Percentiles rank a stretch among this genome's conserved stretches.
These are phyloP conservation scores for Agrenia bidenticulata DNA, from an alignment of 2,888 invertebrate genomes.

Conservation along the genomic window DNA sequence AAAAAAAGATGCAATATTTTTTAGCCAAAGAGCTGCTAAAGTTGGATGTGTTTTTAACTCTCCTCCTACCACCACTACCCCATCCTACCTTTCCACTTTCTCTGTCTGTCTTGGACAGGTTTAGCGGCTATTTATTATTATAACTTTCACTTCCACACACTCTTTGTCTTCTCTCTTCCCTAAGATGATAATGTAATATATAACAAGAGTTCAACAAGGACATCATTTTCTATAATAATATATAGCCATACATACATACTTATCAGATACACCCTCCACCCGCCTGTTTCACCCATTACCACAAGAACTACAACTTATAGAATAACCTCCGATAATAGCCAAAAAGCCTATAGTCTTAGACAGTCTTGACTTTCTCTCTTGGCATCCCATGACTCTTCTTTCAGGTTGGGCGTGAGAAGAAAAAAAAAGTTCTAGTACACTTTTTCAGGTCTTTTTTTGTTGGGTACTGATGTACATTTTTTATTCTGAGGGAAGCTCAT, in stretches of 20 bases:
- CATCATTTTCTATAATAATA: background rate
- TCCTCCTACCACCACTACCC: background rate
- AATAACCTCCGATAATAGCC: no score
- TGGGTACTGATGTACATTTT: background rate
- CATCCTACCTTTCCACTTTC: background rate
- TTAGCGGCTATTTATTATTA: constrained; percentile 20
- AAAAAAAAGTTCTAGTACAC: background rate
- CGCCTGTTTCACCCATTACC: background rate
- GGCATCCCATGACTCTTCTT: constrained; percentile 5
- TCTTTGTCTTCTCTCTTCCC: background rate
- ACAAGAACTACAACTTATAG: background rate
- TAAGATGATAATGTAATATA: background rate
- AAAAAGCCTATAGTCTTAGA: no score
- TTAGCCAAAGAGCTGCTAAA: background rate
- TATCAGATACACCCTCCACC: no score
- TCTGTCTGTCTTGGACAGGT: constrained; percentile 14
- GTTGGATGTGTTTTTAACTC: constrained; percentile 5
- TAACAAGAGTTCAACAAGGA: no score
- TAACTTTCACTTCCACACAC: constrained; percentile 19
- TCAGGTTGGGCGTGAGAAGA: background rate
- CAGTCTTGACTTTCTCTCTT: background rate
- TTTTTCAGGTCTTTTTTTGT: background rate
- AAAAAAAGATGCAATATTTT: background rate
- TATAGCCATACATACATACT: no score
- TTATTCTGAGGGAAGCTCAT: no score